Base-by-base conservation (phyloP, 2,888 invertebrate genomes). In the Erebia aethiops region DNA sequence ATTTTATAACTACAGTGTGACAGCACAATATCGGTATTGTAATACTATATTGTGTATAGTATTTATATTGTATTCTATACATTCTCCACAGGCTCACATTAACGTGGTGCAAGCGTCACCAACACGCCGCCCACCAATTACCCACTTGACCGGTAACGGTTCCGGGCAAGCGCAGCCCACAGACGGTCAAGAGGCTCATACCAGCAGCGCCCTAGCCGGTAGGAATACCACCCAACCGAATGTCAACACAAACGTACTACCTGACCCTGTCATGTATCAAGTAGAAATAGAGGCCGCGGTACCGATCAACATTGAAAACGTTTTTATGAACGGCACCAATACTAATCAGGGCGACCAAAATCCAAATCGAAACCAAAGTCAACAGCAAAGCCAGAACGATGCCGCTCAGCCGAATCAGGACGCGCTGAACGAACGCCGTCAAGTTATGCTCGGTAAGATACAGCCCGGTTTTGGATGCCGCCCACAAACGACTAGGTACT, bases 231-330 rank as follows among this genome's bases (percentile, higher is more conserved):
- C 81, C 58, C 82, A 81, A 75, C 82, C 84, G 71, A 83, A 82
- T 69, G 71, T 77, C 54, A 77, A 77, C 67, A 72, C 74, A 43
- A 74, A 71, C 16, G 65, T 71, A 21, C 70, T 80, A 80, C 82
- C 86, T 69, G 84, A 84, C 52, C 86, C 87, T 2, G 75, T 84
- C 67, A 84, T 83, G 0, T 88, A 87, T 72, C 88, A 89, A 82
- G 83, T 89, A 73, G 90, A 89, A 75, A 87, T 90, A 74, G 89
- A 87, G 71, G 84, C 87, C 49, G 81, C 86, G 76, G 84, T 88
- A 71, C 84, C 87, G 54, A 79, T 87, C 66, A 85, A 87, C 43
- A 75, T 88, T 51, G 88, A 87, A 69, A 84, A 80, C 70, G 79
- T 82, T 56, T 71, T 86, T 66, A 72, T 85, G 21, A 82, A 79